Evolutionary conservation across 1,140 invertebrate species (phyloP), one percentile per base, ranked within the genome.

Genomic region (Rhizoglyphus robini): DNA sequence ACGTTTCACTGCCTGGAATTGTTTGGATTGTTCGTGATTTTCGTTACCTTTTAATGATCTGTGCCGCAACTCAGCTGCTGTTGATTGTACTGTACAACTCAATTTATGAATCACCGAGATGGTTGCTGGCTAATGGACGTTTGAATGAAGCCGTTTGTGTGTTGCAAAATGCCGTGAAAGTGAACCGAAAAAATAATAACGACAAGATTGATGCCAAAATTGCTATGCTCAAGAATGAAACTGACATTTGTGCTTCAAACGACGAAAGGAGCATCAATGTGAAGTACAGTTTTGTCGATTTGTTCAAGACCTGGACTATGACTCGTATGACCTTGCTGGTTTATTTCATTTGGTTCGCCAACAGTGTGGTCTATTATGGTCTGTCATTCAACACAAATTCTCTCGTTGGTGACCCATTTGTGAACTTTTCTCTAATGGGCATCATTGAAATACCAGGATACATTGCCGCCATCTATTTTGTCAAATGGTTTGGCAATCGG

Each of bases 361-460:
- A 85, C 71, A 84, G 84, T 59, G 82, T 84, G 47, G 83, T 87
- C 4, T 90, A 89, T 73, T 90, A 89, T 70, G 88, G 86, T 1
- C 73, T 90, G 3, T 87, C 87, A 0, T 85, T 87, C 80, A 87
- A 86, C 71, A 83, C 85, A 1, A 83, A 82, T 29, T 8, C 23
- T 8, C 79, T 90, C 46, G 85, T 82, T 23, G 86, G 85, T 3
- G 84, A 87, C 72, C 80, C 82, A 34, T 85, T 85, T 65, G 67
- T 88, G 3, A 89, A 87, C 73, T 88, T 88, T 74, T 74, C 85
- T 0, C 83, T 89, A 66, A 83, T 83, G 18, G 87, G 85, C 1
- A 73, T 82, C 8, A 86, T 88, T 0, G 88, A 90, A 76, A 79
- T 88, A 66, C 86, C 86, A 0, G 85, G 83, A 2, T 88, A 87